Conservation (phyloP, 2,797 vertebrate species). For the Clarias platycephalus region DNA sequence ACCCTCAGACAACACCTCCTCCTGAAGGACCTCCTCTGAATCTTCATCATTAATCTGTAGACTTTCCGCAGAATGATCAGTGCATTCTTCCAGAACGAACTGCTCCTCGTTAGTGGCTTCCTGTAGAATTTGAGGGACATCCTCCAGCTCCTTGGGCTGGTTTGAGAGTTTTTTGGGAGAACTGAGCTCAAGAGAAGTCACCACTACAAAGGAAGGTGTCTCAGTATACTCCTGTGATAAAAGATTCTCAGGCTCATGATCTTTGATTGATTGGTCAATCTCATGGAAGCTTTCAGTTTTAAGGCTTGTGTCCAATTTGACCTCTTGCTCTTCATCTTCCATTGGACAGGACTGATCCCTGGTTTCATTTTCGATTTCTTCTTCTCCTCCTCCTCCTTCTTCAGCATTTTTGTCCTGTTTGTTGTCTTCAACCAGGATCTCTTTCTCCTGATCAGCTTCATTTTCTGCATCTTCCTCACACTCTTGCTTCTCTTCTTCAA, state of each 20-base stretch:
- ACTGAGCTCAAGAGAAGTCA: conserved; percentile 37
- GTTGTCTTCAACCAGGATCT: conserved; percentile 34
- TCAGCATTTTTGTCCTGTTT: conserved; percentile 31
- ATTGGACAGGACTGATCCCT: neutral
- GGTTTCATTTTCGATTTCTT: neutral
- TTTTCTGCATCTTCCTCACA: conserved; percentile 19
- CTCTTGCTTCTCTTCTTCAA: conserved; percentile 13
- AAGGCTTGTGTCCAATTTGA: neutral
- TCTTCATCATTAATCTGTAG: conserved; percentile 15
- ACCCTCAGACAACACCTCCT: conserved; percentile 1
- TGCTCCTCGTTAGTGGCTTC: neutral
- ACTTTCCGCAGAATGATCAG: conserved; percentile 27
- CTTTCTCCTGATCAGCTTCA: conserved; percentile 33
- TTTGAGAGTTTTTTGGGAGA: conserved; percentile 13
- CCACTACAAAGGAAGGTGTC: conserved; percentile 25
- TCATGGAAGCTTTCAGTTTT: conserved; percentile 20
- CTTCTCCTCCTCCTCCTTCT: conserved; percentile 34
- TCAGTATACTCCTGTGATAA: neutral
- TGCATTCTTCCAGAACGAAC: conserved; percentile 28
- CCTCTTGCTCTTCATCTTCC: conserved; percentile 34
- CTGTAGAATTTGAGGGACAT: conserved; percentile 8
- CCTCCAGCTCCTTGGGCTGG: conserved; percentile 22
- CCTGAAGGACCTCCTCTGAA: neutral
- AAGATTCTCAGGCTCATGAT: conserved; percentile 15
- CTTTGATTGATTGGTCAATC: conserved; percentile 3